phyloP scores from a whole-genome alignment of 2,797 vertebrate species.

The Hyperoplus lanceolatus region DNA sequence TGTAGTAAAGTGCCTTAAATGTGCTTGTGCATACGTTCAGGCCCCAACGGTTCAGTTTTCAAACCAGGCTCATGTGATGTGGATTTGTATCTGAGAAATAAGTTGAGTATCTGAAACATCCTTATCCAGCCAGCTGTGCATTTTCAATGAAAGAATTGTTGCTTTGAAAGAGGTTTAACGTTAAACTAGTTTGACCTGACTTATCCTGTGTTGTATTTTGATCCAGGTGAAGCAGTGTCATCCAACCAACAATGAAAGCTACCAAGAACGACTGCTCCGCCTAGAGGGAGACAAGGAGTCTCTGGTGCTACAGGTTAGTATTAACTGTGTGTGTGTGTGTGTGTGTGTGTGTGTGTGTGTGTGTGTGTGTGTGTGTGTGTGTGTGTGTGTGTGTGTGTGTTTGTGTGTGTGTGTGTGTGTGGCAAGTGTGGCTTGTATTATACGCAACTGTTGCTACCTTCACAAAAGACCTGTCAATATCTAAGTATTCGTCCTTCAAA shows the following conservation, averaged over 20 bases:
- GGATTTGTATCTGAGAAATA: too few relatives aligned
- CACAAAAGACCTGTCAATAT: background rate
- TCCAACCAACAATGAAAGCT: conserved; percentile 91
- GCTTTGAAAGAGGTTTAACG: background rate
- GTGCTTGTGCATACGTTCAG: too few relatives aligned
- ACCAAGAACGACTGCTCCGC: conserved; percentile 93
- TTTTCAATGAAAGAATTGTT: background rate
- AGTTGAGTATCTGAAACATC: background rate
- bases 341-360: too few relatives aligned
- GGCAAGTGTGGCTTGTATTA: background rate
- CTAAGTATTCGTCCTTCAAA: background rate
- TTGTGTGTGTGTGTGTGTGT: too few relatives aligned
- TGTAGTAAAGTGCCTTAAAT: too few relatives aligned
- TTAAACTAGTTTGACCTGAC: background rate
- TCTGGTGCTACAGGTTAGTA: conserved; percentile 94
- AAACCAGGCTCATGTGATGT: too few relatives aligned
- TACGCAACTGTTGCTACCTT: background rate
- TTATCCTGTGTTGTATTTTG: conserved; percentile 14
- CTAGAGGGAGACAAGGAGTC: conserved; percentile 98
- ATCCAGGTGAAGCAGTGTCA: conserved; percentile 90
- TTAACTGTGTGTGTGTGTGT: background rate
- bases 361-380: too few relatives aligned
- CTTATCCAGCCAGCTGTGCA: background rate
- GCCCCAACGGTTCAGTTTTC: too few relatives aligned
- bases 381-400: too few relatives aligned